A percentile compares a stretch with the other conserved stretches of the same genome.
Evolutionary conservation across 2,797 vertebrate genomes (phyloP).

Genomic region (Neomorphus geoffroyi): DNA sequence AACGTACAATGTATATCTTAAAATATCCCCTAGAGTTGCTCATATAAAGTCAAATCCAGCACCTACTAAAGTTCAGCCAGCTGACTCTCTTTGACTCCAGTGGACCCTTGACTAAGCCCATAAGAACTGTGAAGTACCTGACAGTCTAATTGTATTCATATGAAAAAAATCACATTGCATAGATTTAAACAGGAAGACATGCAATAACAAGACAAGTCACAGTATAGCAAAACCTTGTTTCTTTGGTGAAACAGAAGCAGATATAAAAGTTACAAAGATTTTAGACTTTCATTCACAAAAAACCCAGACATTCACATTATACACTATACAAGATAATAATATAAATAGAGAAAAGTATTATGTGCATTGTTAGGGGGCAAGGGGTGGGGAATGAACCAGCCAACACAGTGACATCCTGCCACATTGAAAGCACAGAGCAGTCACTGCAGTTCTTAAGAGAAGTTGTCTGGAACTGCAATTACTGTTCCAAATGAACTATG

Average conservation of each 20-base stretch:
- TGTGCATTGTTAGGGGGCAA: conserved; percentile 85
- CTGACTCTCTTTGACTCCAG: conserved; percentile 46
- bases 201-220: conserved; percentile 83
- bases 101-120: conserved; percentile 22
- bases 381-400: conserved; percentile 58
- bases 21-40: conserved; percentile 66
- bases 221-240: conserved; percentile 85
- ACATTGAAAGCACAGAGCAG: background rate
- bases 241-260: conserved; percentile 91
- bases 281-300: conserved; percentile 85
- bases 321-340: conserved; percentile 89
- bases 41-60: conserved; percentile 61
- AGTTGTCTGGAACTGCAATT: background rate
- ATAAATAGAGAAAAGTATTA: conserved; percentile 92
- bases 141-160: conserved; percentile 58
- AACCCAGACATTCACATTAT: conserved; percentile 91
- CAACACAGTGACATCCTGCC: conserved; percentile 26
- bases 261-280: conserved; percentile 86
- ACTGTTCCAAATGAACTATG: background rate
- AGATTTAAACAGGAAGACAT: conserved; percentile 73
- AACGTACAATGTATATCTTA: conserved; percentile 63
- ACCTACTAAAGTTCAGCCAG: conserved; percentile 65
- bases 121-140: conserved; percentile 40
- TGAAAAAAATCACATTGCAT: conserved; percentile 73
- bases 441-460: background rate